Evolutionary conservation across 1,140 invertebrate genomes (phyloP).

Genomic region (Zeugodacus cucurbitae): DNA sequence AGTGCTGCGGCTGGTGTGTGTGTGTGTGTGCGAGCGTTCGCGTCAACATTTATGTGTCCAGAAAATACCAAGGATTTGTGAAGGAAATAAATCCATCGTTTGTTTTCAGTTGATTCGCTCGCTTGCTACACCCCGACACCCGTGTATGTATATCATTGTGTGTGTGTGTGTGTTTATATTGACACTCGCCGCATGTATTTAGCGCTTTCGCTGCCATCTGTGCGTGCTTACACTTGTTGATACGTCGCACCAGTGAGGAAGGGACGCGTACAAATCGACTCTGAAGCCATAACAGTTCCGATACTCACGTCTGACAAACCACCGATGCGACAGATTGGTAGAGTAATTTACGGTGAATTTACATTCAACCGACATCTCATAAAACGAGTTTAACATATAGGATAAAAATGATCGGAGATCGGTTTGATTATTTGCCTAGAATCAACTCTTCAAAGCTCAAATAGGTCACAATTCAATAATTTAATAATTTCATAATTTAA

Average conservation of each 20-base stretch:
- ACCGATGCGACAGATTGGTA: no score
- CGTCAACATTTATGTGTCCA: not conserved
- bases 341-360: no score
- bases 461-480: no score
- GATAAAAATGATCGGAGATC: no score
- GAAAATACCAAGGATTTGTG: not conserved
- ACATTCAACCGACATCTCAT: no score
- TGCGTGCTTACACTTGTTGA: not conserved
- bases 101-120: not conserved
- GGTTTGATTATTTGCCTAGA: no score
- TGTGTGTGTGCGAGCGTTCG: not conserved
- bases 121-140: not conserved
- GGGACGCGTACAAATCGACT: not conserved
- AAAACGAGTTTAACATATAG: no score
- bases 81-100: slow-evolving; percentile 2
- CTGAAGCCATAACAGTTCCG: no score
- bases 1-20: not conserved
- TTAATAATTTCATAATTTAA: no score
- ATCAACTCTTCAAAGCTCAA: no score
- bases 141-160: not conserved
- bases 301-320: no score
- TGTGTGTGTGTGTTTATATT: not conserved
- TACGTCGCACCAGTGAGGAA: not conserved
- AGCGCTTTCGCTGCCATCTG: not conserved
- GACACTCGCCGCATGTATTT: not conserved